Evolutionary conservation across 2,113 vertebrate genomes (phyloP).

Genomic region (Oryzias javanicus): DNA sequence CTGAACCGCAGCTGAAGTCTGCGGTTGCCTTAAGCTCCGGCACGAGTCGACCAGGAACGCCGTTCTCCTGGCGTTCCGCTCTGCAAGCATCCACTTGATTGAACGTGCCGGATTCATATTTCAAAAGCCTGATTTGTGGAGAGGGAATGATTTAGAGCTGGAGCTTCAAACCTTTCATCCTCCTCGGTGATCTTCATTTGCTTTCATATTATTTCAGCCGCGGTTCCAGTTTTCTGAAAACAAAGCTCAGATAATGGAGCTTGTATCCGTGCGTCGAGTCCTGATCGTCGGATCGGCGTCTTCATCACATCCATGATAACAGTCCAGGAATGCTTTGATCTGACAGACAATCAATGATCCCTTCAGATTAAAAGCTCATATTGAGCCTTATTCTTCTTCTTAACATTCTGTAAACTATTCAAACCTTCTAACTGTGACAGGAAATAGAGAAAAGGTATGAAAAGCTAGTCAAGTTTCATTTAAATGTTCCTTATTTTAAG

Average conservation of each 20-base stretch:
- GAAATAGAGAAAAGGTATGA: too few species aligned
- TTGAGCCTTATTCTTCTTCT: neutral
- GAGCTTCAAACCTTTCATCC: constrained; percentile 65
- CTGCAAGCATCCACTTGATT: constrained; percentile 58
- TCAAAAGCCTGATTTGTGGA: constrained; percentile 56
- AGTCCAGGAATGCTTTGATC: constrained; percentile 46
- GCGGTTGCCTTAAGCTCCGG: constrained; percentile 49
- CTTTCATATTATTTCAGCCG: constrained; percentile 14
- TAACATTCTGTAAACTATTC: too few species aligned
- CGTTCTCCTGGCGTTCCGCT: constrained; percentile 42
- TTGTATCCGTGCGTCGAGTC: constrained; percentile 59
- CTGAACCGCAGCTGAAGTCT: constrained; percentile 34
- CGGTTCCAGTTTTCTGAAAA: constrained; percentile 30
- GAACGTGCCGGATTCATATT: constrained; percentile 64
- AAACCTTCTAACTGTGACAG: too few species aligned
- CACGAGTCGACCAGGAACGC: constrained; percentile 42
- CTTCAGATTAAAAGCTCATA: constrained; percentile 22
- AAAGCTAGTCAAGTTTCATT: too few species aligned
- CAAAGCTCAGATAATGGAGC: constrained; percentile 37
- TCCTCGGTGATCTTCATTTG: constrained; percentile 55
- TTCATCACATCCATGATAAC: constrained; percentile 49
- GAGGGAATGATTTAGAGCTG: constrained; percentile 51
- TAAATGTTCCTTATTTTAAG: neutral
- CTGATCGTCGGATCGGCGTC: constrained; percentile 8
- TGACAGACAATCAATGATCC: constrained; percentile 41